These are phyloP conservation scores for Diadema setosum DNA, from an alignment of 35 echinoderm and acorn worm species.

Conservation along the genomic window DNA sequence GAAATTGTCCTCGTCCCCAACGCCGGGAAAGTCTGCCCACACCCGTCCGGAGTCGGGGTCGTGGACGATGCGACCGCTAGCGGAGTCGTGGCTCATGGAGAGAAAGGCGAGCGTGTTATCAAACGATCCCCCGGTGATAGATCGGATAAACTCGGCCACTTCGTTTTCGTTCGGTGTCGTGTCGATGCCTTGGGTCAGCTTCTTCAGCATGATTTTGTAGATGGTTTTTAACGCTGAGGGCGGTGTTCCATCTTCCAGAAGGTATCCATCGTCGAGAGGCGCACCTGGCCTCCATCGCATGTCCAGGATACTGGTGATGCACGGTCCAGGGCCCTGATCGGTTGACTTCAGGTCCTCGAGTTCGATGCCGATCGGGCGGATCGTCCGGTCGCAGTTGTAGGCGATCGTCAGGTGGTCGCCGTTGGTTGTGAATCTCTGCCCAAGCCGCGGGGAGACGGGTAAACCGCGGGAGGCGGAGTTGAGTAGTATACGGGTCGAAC, in stretches of 20 bases:
- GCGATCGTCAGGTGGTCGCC: slow-evolving; percentile 53
- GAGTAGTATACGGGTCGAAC: slow-evolving; percentile 40
- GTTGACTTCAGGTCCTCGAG: slow-evolving; percentile 25
- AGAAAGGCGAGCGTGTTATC: slow-evolving; percentile 59
- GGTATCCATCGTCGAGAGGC: slow-evolving; percentile 27
- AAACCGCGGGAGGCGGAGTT: slow-evolving; percentile 9
- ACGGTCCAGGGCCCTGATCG: slow-evolving; percentile 34
- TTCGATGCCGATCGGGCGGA: slow-evolving; percentile 37
- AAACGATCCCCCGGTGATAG: slow-evolving; percentile 25
- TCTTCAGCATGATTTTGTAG: neutral
- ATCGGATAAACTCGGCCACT: slow-evolving; percentile 29
- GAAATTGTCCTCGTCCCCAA: slow-evolving; percentile 49
- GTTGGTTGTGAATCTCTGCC: slow-evolving; percentile 47
- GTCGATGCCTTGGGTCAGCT: neutral
- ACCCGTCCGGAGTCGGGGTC: slow-evolving; percentile 35
- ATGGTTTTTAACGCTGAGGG: neutral
- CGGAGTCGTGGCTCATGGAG: slow-evolving; percentile 64
- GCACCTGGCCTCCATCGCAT: slow-evolving; percentile 20
- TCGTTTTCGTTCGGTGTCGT: slow-evolving; percentile 52
- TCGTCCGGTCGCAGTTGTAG: slow-evolving; percentile 23
- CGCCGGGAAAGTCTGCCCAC: slow-evolving; percentile 39
- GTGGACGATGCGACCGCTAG: slow-evolving; percentile 18
- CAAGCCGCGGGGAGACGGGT: neutral
- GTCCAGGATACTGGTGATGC: slow-evolving; percentile 47
- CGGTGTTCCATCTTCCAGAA: slow-evolving; percentile 58